phyloP scores from a whole-genome alignment of 1,140 invertebrate species.

The Sipha flava region DNA sequence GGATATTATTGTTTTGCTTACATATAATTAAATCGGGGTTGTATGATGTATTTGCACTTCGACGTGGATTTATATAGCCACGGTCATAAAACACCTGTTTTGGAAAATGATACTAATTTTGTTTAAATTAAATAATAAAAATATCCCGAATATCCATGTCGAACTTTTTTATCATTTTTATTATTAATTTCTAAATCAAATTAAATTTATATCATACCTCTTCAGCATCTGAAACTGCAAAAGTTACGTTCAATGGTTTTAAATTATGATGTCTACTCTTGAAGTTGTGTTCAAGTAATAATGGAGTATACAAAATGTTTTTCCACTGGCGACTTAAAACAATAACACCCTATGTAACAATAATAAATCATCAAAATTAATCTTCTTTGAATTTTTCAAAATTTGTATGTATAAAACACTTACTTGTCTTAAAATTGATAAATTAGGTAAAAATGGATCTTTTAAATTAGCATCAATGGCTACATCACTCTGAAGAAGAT shows the following conservation, averaged over 20 bases:
- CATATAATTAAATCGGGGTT: conserved; percentile 21
- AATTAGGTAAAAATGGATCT: conserved; percentile 70
- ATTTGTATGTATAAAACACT: conserved; percentile 18
- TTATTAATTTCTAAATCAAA: neutral
- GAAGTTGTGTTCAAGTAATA: conserved; percentile 80
- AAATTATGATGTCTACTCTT: conserved; percentile 62
- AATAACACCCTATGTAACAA: conserved; percentile 64
- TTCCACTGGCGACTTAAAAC: conserved; percentile 93
- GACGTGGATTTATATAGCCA: conserved; percentile 11
- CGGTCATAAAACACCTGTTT: conserved; percentile 25
- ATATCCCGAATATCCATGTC: neutral
- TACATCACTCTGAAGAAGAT: conserved; percentile 62
- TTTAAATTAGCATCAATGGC: conserved; percentile 76
- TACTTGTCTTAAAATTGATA: conserved; percentile 79
- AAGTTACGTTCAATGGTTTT: conserved; percentile 78
- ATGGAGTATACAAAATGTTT: conserved; percentile 87
- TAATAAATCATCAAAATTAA: conserved; percentile 33
- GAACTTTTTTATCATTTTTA: neutral
- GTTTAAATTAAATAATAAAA: neutral
- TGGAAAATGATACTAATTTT: conserved; percentile 21
- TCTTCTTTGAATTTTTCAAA: neutral
- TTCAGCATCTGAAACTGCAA: conserved; percentile 71
- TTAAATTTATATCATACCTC: conserved; percentile 49
- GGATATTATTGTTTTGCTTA: conserved; percentile 17
- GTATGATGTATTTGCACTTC: conserved; percentile 1